Base-by-base conservation (phyloP, 23 tunicate genomes). In the Aplidium turbinatum region DNA sequence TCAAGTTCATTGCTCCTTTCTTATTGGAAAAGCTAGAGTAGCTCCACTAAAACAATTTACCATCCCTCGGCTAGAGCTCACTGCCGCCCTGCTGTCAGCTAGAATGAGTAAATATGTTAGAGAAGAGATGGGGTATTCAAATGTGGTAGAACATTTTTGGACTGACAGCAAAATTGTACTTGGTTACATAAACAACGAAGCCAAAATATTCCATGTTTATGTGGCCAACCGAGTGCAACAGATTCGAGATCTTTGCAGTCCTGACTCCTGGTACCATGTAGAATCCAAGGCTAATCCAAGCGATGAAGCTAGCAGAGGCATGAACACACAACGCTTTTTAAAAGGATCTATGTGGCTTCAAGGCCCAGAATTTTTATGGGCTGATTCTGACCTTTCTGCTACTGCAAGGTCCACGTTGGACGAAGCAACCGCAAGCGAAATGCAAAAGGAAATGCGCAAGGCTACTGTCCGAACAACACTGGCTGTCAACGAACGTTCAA, bases 1-100 rank as follows among this genome's bases (percentile, higher is more conserved):
- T 3, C 0, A 62, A 11, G 57, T 77, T 45, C 53, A 40, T 19
- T 77, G 82, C 38, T 38, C 74, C 33, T 30, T 77, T 38, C 6
- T 77, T 6, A 63, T 33, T 4, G 82, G 82, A 4, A 77, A 62
- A 38, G 68, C 82, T 33, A 62, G 82, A 38, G 57, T 77, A 3
- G 34, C 72, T 0, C 82, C 82, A 3, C 34, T 77, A 20, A 62
- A 63, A 28, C 70, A 34, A 19, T 16, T 60, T 13, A 38, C 74
- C 25, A 45, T 77, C n/a, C 82, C 73, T 4, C 38, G 74, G 1
- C 38, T 77, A 22, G 68, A 60, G n/a, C 35, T 60, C 7, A 60
- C 68, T 6, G 68, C 68, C 7, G 68, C 68, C 31, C 31, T 60
- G 35, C 36, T 60, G n/a, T 26, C 68, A 38, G 68, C 68, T 16